phyloP scores from a whole-genome alignment of 2,888 invertebrate species.

The Agonopterix subpropinquella region DNA sequence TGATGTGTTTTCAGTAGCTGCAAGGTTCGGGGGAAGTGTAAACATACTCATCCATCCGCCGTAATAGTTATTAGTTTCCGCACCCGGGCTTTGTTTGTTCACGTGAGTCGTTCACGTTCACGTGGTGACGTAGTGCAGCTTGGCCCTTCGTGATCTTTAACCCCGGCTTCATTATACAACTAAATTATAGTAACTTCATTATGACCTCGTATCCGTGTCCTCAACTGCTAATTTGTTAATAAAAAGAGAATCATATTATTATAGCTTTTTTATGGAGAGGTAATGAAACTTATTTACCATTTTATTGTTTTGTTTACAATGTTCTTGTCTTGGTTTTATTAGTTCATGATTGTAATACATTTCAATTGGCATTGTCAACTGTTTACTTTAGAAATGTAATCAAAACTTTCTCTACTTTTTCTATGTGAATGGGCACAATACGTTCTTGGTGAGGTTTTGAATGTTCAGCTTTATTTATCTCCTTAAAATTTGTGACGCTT shows the following conservation, averaged over 20 bases:
- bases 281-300: not conserved
- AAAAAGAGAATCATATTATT: not conserved
- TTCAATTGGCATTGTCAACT: too few relatives aligned
- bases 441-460: too few relatives aligned
- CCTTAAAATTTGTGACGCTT: too few relatives aligned
- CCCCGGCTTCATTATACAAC: slow-evolving; percentile 11
- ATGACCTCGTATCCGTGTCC: too few relatives aligned
- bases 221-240: too few relatives aligned
- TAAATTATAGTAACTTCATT: too few relatives aligned
- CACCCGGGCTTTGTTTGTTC: slow-evolving; percentile 39
- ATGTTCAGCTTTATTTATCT: too few relatives aligned
- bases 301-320: not conserved
- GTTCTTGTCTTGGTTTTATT: too few relatives aligned
- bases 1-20: not conserved
- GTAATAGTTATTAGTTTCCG: slow-evolving; percentile 30
- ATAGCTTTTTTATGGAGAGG: not conserved
- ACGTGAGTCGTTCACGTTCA: slow-evolving; percentile 36
- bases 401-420: too few relatives aligned
- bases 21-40: slow-evolving; percentile 34
- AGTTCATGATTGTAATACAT: too few relatives aligned
- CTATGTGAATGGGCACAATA: too few relatives aligned
- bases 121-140: slow-evolving; percentile 20
- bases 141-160: slow-evolving; percentile 16
- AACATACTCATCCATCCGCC: slow-evolving; percentile 41
- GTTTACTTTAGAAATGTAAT: too few relatives aligned